phyloP scores from a whole-genome alignment of 2,113 vertebrate genomes.

The Paratilapia polleni region DNA sequence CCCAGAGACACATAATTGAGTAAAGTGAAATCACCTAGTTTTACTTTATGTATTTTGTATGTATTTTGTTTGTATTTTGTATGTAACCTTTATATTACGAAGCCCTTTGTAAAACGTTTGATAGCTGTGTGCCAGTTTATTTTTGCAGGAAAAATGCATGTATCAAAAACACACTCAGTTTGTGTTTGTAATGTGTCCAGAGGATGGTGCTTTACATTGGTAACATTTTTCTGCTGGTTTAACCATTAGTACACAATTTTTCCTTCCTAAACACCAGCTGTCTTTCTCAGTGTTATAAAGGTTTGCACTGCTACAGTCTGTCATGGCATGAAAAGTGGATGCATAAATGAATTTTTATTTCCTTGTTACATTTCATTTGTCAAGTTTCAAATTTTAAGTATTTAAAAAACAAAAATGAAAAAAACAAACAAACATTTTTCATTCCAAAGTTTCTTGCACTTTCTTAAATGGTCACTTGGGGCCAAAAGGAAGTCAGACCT shows the following conservation, averaged over 20 bases:
- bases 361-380: background rate
- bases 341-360: background rate
- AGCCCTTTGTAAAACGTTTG: background rate
- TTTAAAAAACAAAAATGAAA: no score
- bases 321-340: background rate
- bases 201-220: background rate
- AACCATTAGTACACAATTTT: background rate
- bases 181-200: background rate
- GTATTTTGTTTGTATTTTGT: fast-evolving
- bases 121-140: background rate
- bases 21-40: fast-evolving
- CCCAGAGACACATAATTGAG: background rate
- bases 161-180: background rate
- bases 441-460: no score
- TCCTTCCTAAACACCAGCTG: background rate
- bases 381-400: background rate
- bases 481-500: no score
- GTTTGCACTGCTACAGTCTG: fast-evolving
- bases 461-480: no score
- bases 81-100: background rate
- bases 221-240: background rate
- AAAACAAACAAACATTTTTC: no score
- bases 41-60: no score
- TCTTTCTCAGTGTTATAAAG: fast-evolving
- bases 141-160: background rate